Base-by-base conservation (phyloP, 1,140 invertebrate species). In the Ips nitidus region DNA sequence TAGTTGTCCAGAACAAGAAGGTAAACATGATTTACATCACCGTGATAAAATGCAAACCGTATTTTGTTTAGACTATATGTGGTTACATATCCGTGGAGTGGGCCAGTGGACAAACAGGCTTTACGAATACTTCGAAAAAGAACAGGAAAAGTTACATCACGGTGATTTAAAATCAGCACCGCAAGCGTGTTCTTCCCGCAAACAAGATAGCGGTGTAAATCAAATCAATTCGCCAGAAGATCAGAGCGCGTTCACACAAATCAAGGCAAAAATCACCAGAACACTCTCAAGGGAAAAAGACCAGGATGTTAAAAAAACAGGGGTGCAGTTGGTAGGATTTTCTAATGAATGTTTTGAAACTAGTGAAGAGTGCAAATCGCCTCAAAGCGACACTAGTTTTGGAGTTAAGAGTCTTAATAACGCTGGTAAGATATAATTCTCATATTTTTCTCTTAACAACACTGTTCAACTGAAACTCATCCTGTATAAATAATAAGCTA, bases 51-150 rank as follows among this genome's bases (percentile, higher is more conserved):
- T 47, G 45, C 4, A 22, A 57, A 2, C 2, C 3, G 7, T 0
- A 38, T 22, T 41, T 8, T 52, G 40, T 61, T 42, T 77, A 94
- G 94, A 93, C 76, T 91, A 93, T 75, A 89, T 98, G 79, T 97
- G 94, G 92, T 83, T 98, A 1, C 97, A 98, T 80, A 94, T 98
- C 67, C 85, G 95, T 66, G 94, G 91, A 3, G 94, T 95, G 1
- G 97, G 96, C 1, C 89, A 97, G 81, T 98, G 97, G 96, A 98
- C 96, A 0, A 95, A 94, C 76, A 85, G 90, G 2, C 81, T 98
- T 0, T 94, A 97, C 75, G 86, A 89, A 1, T 96, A 95, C 80
- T 98, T 98, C 75, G 91, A 95, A 74, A 85, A 85, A 61, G 90
- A 93, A 79, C 90, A 93, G 76, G 85, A 88, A 52, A 88, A 88